Conservation (phyloP, 2,113 vertebrate genomes). For the Mellivora capensis region DNA sequence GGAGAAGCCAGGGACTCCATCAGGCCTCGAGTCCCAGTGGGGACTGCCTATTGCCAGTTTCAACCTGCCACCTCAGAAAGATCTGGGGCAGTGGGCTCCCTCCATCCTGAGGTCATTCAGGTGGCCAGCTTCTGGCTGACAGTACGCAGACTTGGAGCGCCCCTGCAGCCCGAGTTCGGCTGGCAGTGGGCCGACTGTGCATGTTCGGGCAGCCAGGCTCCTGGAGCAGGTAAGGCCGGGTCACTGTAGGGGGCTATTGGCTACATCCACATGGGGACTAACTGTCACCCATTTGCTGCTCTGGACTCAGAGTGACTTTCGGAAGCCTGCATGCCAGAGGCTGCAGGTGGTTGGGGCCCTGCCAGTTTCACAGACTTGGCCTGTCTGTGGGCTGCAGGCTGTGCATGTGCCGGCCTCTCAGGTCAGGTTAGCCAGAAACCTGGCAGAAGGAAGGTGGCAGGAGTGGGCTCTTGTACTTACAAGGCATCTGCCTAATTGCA, state of each 20-base stretch:
- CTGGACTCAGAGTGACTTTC: background rate
- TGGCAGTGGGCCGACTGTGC: background rate
- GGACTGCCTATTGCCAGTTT: background rate
- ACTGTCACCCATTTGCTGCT: background rate
- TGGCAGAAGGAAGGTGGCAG: background rate
- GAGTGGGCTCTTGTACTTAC: background rate
- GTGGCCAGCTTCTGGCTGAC: background rate
- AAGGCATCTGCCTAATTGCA: background rate
- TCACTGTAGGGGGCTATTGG: background rate
- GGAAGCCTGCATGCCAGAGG: background rate
- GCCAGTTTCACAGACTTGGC: background rate
- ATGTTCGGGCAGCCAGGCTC: background rate
- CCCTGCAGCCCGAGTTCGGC: background rate
- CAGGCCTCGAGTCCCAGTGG: background rate
- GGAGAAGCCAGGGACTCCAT: background rate
- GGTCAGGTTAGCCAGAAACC: background rate
- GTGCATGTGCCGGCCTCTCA: background rate
- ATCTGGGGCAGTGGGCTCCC: background rate
- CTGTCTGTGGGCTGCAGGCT: background rate
- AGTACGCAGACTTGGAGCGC: background rate
- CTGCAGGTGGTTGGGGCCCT: background rate
- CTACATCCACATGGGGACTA: background rate
- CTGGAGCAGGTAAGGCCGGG: background rate
- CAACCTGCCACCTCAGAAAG: background rate
- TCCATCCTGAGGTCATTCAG: background rate